Conservation (phyloP, 2,113 vertebrate genomes). For the Alethe castanea region DNA sequence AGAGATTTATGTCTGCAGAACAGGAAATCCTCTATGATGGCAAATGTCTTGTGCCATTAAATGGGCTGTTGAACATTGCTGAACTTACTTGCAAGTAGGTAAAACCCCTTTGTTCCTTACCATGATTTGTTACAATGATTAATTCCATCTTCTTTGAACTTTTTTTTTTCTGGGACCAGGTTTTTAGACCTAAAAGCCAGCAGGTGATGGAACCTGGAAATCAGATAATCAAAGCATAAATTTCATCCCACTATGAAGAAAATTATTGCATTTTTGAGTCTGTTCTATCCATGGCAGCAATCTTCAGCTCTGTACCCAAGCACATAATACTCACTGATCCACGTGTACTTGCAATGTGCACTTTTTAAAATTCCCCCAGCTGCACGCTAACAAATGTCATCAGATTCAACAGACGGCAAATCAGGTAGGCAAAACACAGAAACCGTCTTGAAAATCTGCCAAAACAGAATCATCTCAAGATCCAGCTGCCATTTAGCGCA, state of each 20-base stretch:
- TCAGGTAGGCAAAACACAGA: conserved; percentile 70
- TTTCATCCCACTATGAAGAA: neutral
- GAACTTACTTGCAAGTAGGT: conserved; percentile 19
- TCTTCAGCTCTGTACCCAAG: neutral
- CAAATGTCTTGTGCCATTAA: conserved; percentile 20
- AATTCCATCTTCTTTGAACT: neutral
- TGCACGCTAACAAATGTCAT: conserved; percentile 52
- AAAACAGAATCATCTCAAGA: conserved; percentile 58
- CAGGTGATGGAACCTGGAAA: neutral
- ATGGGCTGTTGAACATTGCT: conserved; percentile 45
- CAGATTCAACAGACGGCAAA: conserved; percentile 60
- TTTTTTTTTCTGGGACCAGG: neutral
- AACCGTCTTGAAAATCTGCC: conserved; percentile 56
- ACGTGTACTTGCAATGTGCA: neutral
- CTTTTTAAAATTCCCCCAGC: conserved; percentile 32
- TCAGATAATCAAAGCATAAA: neutral
- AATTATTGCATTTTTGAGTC: neutral
- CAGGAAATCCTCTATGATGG: conserved; percentile 4
- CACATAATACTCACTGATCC: neutral
- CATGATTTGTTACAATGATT: neutral
- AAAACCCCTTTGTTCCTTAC: neutral
- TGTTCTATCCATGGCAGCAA: neutral
- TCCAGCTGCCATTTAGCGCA: conserved; percentile 57
- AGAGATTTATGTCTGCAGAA: neutral
- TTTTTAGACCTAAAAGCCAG: neutral